These are phyloP conservation scores for western clawed frog (Xenopus tropicalis) DNA, from an alignment of 2,113 vertebrate genomes.

Conservation along the genomic window DNA sequence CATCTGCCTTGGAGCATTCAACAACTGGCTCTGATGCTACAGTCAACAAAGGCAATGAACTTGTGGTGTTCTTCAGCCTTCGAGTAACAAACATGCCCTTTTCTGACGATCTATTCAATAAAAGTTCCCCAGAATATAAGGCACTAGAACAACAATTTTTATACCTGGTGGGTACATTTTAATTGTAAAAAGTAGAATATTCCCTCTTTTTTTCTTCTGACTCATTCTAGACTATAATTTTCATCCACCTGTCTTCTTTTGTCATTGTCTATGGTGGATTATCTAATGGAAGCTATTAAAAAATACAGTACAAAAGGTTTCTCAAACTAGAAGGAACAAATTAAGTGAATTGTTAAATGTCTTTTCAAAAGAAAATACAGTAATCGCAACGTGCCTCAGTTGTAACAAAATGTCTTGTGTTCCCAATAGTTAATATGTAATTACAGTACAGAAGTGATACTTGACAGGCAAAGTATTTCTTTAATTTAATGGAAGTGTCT, in stretches of 20 bases:
- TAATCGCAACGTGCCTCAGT: background rate
- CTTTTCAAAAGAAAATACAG: background rate
- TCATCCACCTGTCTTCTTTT: background rate
- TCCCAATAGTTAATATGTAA: background rate
- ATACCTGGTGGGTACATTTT: slow-evolving; percentile 75
- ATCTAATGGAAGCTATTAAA: background rate
- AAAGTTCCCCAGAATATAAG: slow-evolving; percentile 79
- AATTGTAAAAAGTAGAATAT: background rate
- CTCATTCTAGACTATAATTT: background rate
- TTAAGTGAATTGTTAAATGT: too few species aligned
- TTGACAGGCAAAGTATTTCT: background rate
- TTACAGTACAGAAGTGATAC: background rate
- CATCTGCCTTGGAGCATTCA: slow-evolving; percentile 63
- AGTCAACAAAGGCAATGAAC: slow-evolving; percentile 66
- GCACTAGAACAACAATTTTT: slow-evolving; percentile 77
- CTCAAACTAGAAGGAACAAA: background rate
- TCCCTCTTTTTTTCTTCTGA: background rate
- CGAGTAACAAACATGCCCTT: slow-evolving; percentile 87
- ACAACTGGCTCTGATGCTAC: slow-evolving; percentile 75
- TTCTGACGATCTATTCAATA: slow-evolving; percentile 84
- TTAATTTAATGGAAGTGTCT: background rate
- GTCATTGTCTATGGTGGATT: too few species aligned
- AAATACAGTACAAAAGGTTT: background rate
- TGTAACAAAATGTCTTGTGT: background rate
- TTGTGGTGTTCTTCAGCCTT: slow-evolving; percentile 91